These are phyloP conservation scores for Chironomus tentans DNA, from an alignment of 2,888 invertebrate genomes.

Conservation along the genomic window DNA sequence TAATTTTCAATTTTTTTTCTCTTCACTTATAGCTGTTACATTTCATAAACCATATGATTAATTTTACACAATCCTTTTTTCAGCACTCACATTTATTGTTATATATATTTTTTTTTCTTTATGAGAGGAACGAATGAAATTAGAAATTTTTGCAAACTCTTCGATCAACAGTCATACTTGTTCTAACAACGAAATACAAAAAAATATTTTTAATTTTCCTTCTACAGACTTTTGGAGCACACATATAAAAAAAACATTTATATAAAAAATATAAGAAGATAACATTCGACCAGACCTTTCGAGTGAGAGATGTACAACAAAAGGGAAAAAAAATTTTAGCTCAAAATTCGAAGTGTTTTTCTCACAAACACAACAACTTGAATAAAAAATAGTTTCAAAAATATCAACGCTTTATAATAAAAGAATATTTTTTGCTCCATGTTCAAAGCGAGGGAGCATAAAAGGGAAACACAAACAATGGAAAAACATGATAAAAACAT, in stretches of 20 bases:
- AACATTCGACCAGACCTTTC: neutral
- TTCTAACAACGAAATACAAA: neutral
- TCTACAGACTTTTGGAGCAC: neutral
- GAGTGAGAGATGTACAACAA: neutral
- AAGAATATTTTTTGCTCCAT: slow-evolving; percentile 24
- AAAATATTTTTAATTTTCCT: neutral
- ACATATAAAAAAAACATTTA: neutral
- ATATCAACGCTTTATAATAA: slow-evolving; percentile 27
- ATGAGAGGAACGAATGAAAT: no score
- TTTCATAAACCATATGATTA: no score
- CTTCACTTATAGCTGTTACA: no score
- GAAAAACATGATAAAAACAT: neutral
- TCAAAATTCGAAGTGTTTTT: slow-evolving; percentile 20
- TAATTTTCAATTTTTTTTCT: no score
- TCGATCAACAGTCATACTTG: neutral
- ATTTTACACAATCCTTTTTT: no score
- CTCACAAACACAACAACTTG: slow-evolving; percentile 27
- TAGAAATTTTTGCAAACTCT: neutral
- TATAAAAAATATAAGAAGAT: neutral
- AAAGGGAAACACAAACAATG: slow-evolving; percentile 13
- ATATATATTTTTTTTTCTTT: no score
- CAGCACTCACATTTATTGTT: no score
- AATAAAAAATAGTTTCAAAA: slow-evolving; percentile 27
- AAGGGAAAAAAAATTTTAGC: neutral
- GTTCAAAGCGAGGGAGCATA: slow-evolving; percentile 10